Conservation (phyloP, 2,797 vertebrate species). For the Cryptoprocta ferox region DNA sequence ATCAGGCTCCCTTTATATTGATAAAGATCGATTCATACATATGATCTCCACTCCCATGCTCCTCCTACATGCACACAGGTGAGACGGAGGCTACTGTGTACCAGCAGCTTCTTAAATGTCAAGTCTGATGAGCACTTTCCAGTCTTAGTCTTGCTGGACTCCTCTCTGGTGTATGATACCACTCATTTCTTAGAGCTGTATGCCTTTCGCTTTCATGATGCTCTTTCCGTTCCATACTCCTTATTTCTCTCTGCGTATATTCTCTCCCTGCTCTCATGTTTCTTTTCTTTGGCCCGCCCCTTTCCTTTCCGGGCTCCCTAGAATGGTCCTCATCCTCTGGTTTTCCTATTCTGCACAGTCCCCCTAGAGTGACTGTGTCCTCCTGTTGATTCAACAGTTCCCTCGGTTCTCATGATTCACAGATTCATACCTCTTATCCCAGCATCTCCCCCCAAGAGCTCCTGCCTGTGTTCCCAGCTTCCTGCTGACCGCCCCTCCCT, state of each 20-base stretch:
- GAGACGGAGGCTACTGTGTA: neutral
- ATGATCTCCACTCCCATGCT: neutral
- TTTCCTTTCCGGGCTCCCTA: neutral
- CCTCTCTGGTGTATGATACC: neutral
- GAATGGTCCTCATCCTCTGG: neutral
- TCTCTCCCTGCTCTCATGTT: neutral
- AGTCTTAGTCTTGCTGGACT: neutral
- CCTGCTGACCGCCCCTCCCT: neutral
- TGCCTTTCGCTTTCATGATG: neutral
- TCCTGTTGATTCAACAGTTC: neutral
- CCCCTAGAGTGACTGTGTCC: neutral
- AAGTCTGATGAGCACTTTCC: neutral
- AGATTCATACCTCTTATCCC: neutral
- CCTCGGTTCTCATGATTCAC: neutral
- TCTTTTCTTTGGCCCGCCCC: neutral
- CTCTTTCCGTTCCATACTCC: neutral
- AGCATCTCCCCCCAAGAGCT: neutral
- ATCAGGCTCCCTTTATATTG: neutral
- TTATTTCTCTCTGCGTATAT: neutral
- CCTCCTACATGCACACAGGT: neutral
- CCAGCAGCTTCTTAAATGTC: neutral
- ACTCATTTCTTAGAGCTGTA: neutral
- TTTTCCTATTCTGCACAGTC: neutral
- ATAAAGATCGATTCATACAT: neutral
- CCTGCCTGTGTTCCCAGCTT: neutral